These are phyloP conservation scores for Sorex araneus DNA, from an alignment of 2,113 vertebrate species.

Conservation along the genomic window DNA sequence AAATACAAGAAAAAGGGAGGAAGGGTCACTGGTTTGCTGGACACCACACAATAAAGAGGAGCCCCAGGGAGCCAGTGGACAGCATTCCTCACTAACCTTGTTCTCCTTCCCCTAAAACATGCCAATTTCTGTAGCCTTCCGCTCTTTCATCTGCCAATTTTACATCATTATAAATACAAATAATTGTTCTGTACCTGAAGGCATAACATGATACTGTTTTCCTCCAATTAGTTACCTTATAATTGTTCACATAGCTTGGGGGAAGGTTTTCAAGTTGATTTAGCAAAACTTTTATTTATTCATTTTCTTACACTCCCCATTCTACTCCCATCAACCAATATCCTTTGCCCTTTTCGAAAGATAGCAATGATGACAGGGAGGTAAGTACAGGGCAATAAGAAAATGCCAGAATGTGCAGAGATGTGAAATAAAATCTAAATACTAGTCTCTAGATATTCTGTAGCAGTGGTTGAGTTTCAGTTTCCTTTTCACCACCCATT, in stretches of 20 bases:
- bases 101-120: neutral
- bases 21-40: neutral
- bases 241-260: neutral
- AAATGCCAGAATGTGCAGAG: neutral
- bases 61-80: accelerated
- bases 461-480: neutral
- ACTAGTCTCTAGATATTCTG: neutral
- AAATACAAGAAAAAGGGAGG: neutral
- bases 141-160: neutral
- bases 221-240: neutral
- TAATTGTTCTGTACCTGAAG: neutral
- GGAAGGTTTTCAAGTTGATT: neutral
- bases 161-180: neutral
- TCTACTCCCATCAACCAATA: neutral
- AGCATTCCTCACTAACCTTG: neutral
- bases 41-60: no score
- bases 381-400: neutral
- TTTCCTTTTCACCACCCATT: neutral
- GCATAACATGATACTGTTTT: neutral
- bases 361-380: neutral
- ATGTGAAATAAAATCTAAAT: neutral
- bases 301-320: neutral
- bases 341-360: neutral
- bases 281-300: neutral
- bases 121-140: no score